Percentiles rank a stretch among this genome's conserved stretches.
phyloP scores from a whole-genome alignment of 2,113 vertebrate genomes.

The Romanogobio albipinnatus region DNA sequence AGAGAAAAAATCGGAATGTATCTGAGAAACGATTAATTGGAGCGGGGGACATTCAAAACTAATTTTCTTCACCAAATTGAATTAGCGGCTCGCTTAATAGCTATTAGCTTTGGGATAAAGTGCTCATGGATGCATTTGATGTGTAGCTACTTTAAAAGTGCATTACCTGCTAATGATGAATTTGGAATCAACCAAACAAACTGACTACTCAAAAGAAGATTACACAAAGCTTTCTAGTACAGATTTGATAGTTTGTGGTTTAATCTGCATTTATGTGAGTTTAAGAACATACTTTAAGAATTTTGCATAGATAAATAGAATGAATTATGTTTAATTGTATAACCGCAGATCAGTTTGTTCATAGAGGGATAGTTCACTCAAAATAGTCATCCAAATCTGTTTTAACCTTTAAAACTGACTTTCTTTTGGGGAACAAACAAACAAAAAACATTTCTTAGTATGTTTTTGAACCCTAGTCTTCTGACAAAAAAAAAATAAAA shows the following conservation, averaged over 20 bases:
- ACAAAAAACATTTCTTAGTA: not conserved
- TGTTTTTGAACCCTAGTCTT: not conserved
- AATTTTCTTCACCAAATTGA: constrained; percentile 76
- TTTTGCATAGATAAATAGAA: not conserved
- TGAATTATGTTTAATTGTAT: not conserved
- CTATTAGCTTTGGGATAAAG: constrained; percentile 76
- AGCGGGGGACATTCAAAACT: constrained; percentile 76
- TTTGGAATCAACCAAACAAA: constrained; percentile 49
- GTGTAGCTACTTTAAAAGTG: constrained; percentile 62
- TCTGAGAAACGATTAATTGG: constrained; percentile 81
- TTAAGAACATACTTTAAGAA: not conserved
- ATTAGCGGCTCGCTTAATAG: constrained; percentile 77
- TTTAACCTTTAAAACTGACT: not conserved
- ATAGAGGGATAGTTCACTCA: not conserved
- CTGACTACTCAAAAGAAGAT: constrained; percentile 13
- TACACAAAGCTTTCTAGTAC: constrained; percentile 12
- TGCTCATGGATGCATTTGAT: constrained; percentile 72
- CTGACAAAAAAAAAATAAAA: too few species aligned
- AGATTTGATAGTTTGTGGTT: not conserved
- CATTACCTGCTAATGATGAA: constrained; percentile 58
- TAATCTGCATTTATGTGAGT: not conserved
- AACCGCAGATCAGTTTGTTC: not conserved
- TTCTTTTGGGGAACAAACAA: not conserved
- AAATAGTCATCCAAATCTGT: not conserved
- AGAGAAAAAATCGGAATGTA: constrained; percentile 69